Evolutionary conservation across 1,140 invertebrate genomes (phyloP).

Genomic region (Araneus ventricosus): DNA sequence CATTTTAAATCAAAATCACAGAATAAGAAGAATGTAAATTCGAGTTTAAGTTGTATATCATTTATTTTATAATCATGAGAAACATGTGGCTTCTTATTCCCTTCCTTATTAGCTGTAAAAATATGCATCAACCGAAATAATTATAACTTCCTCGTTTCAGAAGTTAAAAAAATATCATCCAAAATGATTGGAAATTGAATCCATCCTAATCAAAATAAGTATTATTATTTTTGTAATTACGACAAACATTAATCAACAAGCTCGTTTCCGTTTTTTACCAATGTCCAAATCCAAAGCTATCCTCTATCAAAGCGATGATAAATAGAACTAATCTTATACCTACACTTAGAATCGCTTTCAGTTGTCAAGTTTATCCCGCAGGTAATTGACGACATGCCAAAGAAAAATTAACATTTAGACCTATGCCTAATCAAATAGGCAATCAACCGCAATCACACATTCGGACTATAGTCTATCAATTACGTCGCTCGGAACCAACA

Average conservation of each 20-base stretch:
- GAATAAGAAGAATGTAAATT: too few species aligned
- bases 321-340: background rate
- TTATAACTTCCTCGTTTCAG: too few species aligned
- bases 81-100: too few species aligned
- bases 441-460: conserved; percentile 12
- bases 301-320: background rate
- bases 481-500: background rate
- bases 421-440: background rate
- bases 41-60: too few species aligned
- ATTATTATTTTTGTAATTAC: background rate
- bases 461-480: background rate
- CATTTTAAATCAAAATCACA: too few species aligned
- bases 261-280: background rate
- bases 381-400: background rate
- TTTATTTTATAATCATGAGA: too few species aligned
- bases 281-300: background rate
- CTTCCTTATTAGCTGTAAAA: too few species aligned
- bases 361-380: background rate
- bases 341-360: background rate
- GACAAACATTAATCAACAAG: background rate
- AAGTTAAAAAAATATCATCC: too few species aligned
- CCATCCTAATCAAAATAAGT: too few species aligned
- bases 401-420: background rate
- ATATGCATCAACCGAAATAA: too few species aligned
- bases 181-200: too few species aligned